Conservation (phyloP, 2,888 invertebrate species). For the Nezara viridula region DNA sequence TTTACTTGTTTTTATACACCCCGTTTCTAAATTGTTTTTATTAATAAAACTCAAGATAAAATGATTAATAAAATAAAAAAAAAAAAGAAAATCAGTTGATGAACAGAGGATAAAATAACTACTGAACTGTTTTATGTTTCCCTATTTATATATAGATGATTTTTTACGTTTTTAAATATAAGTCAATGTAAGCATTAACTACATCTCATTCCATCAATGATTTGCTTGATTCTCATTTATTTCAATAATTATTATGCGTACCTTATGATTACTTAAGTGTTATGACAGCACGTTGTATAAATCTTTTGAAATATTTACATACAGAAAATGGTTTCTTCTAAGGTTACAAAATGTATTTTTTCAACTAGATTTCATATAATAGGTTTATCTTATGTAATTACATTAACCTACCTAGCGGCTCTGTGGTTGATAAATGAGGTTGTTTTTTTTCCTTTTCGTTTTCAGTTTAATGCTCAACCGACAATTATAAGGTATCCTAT, state of each 20-base stretch:
- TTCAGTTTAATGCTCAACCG: not conserved
- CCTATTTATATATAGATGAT: no score
- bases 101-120: no score
- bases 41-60: no score
- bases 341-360: not conserved
- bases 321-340: not conserved
- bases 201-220: no score
- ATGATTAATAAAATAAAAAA: no score
- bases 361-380: not conserved
- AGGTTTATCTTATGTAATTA: constrained; percentile 5
- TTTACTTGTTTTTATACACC: no score
- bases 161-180: no score
- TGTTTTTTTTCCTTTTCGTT: not conserved
- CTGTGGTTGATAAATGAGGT: constrained; percentile 4
- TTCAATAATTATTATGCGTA: not conserved
- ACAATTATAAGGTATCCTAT: not conserved
- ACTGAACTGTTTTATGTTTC: no score
- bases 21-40: no score
- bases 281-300: not conserved
- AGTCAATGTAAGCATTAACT: no score
- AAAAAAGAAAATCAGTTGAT: no score
- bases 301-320: not conserved
- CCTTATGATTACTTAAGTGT: not conserved
- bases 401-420: not conserved
- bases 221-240: no score